phyloP scores from a whole-genome alignment of 1,140 invertebrate genomes.

The Diabrotica virgifera region DNA sequence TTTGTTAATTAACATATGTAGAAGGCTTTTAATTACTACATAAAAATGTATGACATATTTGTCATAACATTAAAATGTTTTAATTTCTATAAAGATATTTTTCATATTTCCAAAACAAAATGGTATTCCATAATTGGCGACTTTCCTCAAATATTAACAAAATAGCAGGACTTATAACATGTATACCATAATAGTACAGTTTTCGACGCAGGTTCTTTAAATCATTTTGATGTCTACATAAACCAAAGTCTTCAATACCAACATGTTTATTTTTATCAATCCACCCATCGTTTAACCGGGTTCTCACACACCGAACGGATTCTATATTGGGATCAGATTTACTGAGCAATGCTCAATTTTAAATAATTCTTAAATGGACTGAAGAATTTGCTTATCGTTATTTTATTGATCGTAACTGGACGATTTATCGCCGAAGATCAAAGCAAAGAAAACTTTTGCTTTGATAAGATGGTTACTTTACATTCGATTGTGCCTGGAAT shows the following conservation, averaged over 20 bases:
- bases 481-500: slow-evolving; percentile 18
- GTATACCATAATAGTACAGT: too few relatives aligned
- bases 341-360: slow-evolving; percentile 11
- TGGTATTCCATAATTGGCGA: too few relatives aligned
- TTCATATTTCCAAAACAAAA: too few relatives aligned
- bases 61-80: too few relatives aligned
- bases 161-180: too few relatives aligned
- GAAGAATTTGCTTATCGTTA: slow-evolving; percentile 21
- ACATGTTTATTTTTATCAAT: slow-evolving; percentile 9
- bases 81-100: too few relatives aligned
- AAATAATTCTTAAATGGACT: slow-evolving; percentile 17
- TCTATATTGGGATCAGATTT: background rate
- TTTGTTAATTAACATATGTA: too few relatives aligned
- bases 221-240: too few relatives aligned
- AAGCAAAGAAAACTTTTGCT: background rate
- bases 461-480: slow-evolving; percentile 6
- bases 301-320: slow-evolving; percentile 12
- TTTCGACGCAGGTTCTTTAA: too few relatives aligned
- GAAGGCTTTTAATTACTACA: too few relatives aligned
- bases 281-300: slow-evolving; percentile 1
- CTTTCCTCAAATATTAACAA: too few relatives aligned
- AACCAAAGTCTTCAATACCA: background rate
- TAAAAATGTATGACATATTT: too few relatives aligned
- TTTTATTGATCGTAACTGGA: slow-evolving; percentile 17
- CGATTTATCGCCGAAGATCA: slow-evolving; percentile 16